Conservation (phyloP, 1,140 invertebrate genomes). For the Dryas iulia region DNA sequence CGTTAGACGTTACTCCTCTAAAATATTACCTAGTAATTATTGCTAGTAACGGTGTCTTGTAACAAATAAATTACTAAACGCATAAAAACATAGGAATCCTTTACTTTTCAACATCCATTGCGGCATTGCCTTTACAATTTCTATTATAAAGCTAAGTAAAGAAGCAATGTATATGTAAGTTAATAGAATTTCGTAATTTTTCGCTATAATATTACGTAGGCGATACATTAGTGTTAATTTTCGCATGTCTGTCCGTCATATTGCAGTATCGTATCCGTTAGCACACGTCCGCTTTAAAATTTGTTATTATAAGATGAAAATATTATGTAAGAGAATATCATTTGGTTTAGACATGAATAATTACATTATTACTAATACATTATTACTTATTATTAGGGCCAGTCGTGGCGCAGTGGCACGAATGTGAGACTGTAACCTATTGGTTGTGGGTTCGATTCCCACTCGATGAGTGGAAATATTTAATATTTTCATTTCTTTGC, state of each 20-base stretch:
- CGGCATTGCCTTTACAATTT: neutral
- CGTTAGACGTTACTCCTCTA: constrained; percentile 15
- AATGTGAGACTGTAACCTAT: too few species aligned
- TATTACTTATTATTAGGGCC: too few species aligned
- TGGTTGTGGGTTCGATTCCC: too few species aligned
- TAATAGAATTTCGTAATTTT: neutral
- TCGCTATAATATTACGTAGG: neutral
- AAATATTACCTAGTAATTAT: constrained; percentile 27
- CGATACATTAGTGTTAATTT: constrained; percentile 28
- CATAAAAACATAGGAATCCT: accelerated
- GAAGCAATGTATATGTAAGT: neutral
- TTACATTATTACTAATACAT: too few species aligned
- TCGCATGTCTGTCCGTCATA: constrained; percentile 25
- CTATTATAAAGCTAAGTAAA: neutral
- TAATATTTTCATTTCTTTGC: too few species aligned
- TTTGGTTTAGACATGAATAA: neutral
- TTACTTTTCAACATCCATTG: constrained; percentile 4
- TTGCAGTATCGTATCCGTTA: constrained; percentile 17
- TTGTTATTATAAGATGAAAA: neutral
- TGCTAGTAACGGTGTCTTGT: constrained; percentile 9
- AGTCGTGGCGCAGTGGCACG: too few species aligned
- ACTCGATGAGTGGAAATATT: too few species aligned
- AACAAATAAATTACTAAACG: neutral
- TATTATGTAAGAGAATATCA: neutral
- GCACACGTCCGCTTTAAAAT: constrained; percentile 1